phyloP scores from a whole-genome alignment of 2,888 invertebrate genomes.

The Andricus quercusramuli region DNA sequence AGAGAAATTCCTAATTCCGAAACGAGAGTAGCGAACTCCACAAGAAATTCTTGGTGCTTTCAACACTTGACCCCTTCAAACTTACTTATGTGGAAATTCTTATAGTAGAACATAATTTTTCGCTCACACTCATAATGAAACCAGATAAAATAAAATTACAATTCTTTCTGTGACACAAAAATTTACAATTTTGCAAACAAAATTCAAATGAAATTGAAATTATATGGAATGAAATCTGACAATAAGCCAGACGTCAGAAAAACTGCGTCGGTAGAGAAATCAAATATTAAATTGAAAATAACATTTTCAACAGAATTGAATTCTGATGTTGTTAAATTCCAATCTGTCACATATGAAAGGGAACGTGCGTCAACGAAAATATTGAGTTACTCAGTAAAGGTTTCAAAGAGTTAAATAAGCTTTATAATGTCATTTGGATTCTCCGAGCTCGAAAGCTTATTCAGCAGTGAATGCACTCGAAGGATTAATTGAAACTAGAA shows the following conservation, averaged over 20 bases:
- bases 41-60: not conserved
- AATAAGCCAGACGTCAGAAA: too few relatives aligned
- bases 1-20: not conserved
- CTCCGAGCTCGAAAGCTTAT: constrained; percentile 15
- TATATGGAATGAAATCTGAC: too few relatives aligned
- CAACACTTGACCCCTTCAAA: not conserved
- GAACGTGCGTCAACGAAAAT: constrained; percentile 1
- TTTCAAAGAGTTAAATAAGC: constrained; percentile 28
- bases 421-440: constrained; percentile 20
- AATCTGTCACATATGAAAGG: not conserved
- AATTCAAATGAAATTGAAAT: not conserved
- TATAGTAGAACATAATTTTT: too few relatives aligned
- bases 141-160: too few relatives aligned
- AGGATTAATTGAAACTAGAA: constrained; percentile 8
- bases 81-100: not conserved
- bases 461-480: not conserved
- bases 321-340: not conserved
- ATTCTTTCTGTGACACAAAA: not conserved
- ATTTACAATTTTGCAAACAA: not conserved
- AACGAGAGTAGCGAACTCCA: not conserved
- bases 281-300: not conserved
- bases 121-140: too few relatives aligned
- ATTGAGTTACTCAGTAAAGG: constrained; percentile 29
- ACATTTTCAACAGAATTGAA: not conserved
- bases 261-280: too few relatives aligned